Base-by-base conservation (phyloP, 1,140 invertebrate genomes). In the Drosophila azteca region DNA sequence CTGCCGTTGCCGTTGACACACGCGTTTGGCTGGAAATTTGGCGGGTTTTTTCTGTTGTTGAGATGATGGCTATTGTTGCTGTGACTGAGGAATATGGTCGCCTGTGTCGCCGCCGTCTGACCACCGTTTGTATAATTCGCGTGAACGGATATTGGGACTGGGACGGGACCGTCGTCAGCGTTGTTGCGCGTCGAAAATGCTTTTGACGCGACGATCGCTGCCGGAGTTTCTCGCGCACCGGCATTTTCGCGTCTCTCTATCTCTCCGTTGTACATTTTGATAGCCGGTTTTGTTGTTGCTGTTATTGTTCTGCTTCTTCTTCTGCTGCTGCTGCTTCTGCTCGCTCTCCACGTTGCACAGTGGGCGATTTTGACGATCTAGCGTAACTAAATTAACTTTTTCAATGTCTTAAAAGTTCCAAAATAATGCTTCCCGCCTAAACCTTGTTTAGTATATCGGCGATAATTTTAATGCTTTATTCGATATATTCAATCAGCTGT, bases 161-260 rank as follows among this genome's bases (percentile, higher is more conserved):
- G 59, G 59, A 53, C 65, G 35, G 35, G 35, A 39, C 35, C 35
- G 35, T 39, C 66, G 59, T 60, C 75, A 75, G 65, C 80, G 75
- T 77, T 78, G 77, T 79, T 79, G 78, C 87, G 73, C 85, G 90
- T 72, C 90, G 80, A 84, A 90, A 72, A 45, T 69, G 51, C 45
- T 69, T 64, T 59, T 64, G 43, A 46, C 45, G 45, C 62, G 43
- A 39, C 52, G 15, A 26, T 44, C 48, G 58, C 53, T 63, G 58
- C 11, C 5, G 45, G 24, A 61, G 69, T 73, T 62, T 68, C 46
- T 71, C 49, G 57, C 35, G 17, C 54, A 44, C 59, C 67, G 55
- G 55, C 61, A 53, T 62, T 58, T 35, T 43, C 62, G 20, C 26
- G 24, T 39, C 20, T 54, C 62, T 64, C 64, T 54, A 68, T 62